These are phyloP conservation scores for Isichthys henryi DNA, from an alignment of 2,113 vertebrate genomes.

Conservation along the genomic window DNA sequence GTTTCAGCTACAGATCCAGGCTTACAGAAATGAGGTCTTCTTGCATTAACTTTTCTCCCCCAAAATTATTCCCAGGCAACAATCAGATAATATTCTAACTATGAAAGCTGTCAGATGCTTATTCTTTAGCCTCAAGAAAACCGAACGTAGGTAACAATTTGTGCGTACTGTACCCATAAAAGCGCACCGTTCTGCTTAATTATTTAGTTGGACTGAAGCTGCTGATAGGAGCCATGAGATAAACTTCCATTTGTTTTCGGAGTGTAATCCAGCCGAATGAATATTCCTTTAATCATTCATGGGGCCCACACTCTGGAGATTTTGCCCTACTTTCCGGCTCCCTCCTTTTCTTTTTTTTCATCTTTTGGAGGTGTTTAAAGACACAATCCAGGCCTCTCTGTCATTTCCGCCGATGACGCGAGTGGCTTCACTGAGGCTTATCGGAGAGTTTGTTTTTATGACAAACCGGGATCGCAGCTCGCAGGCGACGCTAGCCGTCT, in stretches of 20 bases:
- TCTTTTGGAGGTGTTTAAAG: constrained; percentile 4
- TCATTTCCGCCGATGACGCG: background rate
- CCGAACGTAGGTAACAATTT: background rate
- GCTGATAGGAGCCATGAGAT: background rate
- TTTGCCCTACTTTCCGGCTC: background rate
- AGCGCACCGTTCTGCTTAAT: background rate
- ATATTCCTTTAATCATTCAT: constrained; percentile 4
- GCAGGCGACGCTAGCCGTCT: background rate
- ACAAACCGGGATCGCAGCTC: background rate
- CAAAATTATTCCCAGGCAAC: background rate
- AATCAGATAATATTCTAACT: constrained; percentile 3
- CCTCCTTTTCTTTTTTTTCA: background rate
- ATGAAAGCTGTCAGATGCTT: background rate
- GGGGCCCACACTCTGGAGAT: background rate
- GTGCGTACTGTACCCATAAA: background rate
- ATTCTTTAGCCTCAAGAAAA: background rate
- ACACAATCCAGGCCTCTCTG: background rate
- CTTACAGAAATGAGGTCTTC: background rate
- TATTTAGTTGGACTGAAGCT: background rate
- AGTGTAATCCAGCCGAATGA: constrained; percentile 14
- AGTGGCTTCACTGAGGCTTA: background rate
- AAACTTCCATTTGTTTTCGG: constrained; percentile 16
- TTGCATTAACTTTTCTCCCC: background rate
- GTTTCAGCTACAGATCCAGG: background rate
- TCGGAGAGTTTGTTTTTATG: background rate